These are phyloP conservation scores for Drosophila barbarae DNA, from an alignment of 2,888 invertebrate species.

Conservation along the genomic window DNA sequence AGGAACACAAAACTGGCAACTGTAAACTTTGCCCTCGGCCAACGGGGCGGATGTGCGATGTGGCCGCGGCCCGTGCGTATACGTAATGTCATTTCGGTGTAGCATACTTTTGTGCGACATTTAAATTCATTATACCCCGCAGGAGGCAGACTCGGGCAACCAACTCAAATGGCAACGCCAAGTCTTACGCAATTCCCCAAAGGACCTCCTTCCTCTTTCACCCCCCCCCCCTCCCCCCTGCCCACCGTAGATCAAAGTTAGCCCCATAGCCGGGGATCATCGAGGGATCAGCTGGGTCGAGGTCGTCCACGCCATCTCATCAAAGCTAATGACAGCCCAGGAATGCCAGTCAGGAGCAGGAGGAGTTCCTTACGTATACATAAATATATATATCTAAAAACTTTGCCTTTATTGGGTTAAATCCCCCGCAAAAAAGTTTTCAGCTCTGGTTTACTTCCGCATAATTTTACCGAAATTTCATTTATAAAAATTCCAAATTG, in stretches of 20 bases:
- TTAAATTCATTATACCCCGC: conserved; percentile 52
- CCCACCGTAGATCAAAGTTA: conserved; percentile 19
- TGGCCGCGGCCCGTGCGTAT: conserved; percentile 43
- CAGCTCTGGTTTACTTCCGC: neutral
- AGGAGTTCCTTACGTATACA: neutral
- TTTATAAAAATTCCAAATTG: conserved; percentile 8
- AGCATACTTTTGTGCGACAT: conserved; percentile 52
- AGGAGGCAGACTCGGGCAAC: conserved; percentile 9
- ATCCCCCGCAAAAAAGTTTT: conserved; percentile 1
- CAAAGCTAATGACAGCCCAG: conserved; percentile 4
- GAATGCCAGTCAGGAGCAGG: neutral
- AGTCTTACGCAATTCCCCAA: conserved; percentile 21
- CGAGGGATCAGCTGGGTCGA: conserved; percentile 14
- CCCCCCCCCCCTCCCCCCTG: neutral
- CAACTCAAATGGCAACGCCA: neutral
- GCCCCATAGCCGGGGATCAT: conserved; percentile 8
- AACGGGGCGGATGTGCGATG: conserved; percentile 19
- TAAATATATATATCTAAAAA: neutral
- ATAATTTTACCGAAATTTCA: neutral
- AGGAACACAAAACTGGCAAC: conserved; percentile 29
- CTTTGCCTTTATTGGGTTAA: conserved; percentile 10
- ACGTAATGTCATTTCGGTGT: conserved; percentile 57
- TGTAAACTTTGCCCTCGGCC: conserved; percentile 41
- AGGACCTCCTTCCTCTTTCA: neutral
- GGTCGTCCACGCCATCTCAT: neutral